A percentile compares a stretch with the other conserved stretches of the same genome.
phyloP scores from a whole-genome alignment of 2,113 vertebrate species.

The Delphinus delphis region DNA sequence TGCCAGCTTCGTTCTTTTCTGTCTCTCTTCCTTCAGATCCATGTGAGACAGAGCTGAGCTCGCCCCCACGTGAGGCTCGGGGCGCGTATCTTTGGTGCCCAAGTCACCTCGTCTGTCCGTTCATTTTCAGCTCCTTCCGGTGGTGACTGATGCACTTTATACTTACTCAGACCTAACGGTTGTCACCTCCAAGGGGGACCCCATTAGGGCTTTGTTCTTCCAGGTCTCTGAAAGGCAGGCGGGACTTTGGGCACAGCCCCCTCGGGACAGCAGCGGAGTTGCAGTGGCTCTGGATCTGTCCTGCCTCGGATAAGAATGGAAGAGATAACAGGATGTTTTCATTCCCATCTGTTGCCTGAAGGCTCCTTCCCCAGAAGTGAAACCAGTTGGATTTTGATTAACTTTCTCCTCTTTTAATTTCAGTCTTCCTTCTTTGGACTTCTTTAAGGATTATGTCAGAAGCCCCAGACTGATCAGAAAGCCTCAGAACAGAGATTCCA shows the following conservation, averaged over 20 bases:
- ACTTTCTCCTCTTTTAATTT: slow-evolving; percentile 63
- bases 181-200: background rate
- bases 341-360: slow-evolving; percentile 38
- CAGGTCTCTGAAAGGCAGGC: background rate
- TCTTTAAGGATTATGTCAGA: slow-evolving; percentile 55
- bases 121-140: background rate
- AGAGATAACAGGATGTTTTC: background rate
- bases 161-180: background rate
- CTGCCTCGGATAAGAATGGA: background rate
- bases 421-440: slow-evolving; percentile 30
- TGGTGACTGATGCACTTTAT: background rate
- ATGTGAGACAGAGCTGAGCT: background rate
- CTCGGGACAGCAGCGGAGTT: background rate
- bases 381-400: slow-evolving; percentile 50
- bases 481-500: slow-evolving; percentile 46
- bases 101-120: background rate
- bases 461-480: slow-evolving; percentile 45
- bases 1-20: background rate
- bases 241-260: background rate
- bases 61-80: background rate
- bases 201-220: background rate
- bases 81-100: background rate
- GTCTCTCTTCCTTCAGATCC: background rate
- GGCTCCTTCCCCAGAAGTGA: slow-evolving; percentile 30
- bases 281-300: background rate